phyloP scores from a whole-genome alignment of 1,140 invertebrate genomes.

The Acyrthosiphon pisum region DNA sequence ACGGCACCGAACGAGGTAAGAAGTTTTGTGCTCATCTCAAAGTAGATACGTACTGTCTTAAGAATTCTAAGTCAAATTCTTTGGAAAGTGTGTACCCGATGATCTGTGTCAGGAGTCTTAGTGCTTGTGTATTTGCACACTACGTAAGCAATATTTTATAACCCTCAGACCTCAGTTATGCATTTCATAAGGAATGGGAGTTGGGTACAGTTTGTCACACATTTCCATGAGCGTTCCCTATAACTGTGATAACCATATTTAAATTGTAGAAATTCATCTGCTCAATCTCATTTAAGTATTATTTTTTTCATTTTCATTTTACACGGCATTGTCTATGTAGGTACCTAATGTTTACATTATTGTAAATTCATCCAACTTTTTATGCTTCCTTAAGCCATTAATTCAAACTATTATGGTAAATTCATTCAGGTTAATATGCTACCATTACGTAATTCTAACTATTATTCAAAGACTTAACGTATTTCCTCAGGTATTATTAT shows the following conservation, averaged over 20 bases:
- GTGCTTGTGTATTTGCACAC: background rate
- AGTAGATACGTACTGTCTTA: too few relatives aligned
- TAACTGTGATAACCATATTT: background rate
- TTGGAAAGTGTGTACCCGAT: background rate
- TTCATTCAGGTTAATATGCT: background rate
- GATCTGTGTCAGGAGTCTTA: background rate
- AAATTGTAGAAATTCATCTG: background rate
- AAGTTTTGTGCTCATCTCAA: background rate
- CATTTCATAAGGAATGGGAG: background rate
- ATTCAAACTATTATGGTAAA: background rate
- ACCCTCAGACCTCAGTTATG: background rate
- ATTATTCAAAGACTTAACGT: background rate
- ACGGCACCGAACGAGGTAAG: conserved; percentile 49
- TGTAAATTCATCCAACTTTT: background rate
- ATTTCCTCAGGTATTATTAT: background rate
- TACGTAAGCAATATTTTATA: background rate
- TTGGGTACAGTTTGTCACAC: background rate
- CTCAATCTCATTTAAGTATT: too few relatives aligned
- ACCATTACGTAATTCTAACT: background rate
- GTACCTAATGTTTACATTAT: background rate
- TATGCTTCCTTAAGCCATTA: background rate
- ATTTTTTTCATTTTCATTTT: background rate
- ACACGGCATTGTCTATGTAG: background rate
- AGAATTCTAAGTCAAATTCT: background rate
- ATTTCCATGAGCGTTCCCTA: background rate